Conservation (phyloP, 37 sponge, comb jelly and placozoan genomes). For the Theonella swinhoei region DNA sequence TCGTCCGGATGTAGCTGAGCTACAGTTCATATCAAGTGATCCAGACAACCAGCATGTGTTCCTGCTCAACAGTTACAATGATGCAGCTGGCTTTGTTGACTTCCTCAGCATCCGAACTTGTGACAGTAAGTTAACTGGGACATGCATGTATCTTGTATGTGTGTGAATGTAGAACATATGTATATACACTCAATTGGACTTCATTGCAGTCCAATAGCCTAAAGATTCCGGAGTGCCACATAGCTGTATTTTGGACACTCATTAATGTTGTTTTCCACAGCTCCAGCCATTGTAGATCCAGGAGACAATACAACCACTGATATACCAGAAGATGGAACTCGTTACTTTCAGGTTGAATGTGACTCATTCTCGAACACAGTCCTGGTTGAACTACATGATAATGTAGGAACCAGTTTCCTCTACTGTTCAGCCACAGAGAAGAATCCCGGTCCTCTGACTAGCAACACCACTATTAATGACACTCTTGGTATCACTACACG, state of each 20-base stretch:
- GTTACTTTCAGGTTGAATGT: conserved; percentile 84
- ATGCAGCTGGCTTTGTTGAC: conserved; percentile 78
- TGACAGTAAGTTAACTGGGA: conserved; percentile 64
- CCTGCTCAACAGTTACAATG: conserved; percentile 58
- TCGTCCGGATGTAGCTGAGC: conserved; percentile 55
- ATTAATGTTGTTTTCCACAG: conserved; percentile 12
- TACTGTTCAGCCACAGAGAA: conserved; percentile 59
- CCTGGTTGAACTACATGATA: conserved; percentile 76
- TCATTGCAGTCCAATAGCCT: no score
- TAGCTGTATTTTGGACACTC: no score
- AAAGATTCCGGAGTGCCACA: no score
- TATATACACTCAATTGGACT: no score
- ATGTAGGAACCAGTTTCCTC: conserved; percentile 55
- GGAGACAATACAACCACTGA: conserved; percentile 72
- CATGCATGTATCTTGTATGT: neutral
- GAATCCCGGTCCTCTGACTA: conserved; percentile 84
- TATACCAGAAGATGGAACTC: conserved; percentile 70
- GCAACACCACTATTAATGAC: conserved; percentile 2
- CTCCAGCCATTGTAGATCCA: conserved; percentile 77
- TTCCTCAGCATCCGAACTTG: conserved; percentile 73
- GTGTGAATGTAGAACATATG: neutral
- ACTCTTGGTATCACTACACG: neutral
- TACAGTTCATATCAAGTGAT: conserved; percentile 66
- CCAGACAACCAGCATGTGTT: conserved; percentile 74
- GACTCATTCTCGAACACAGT: conserved; percentile 44